Conservation (phyloP, 2,113 vertebrate genomes). For the Cyphomyrus plagiostoma region DNA sequence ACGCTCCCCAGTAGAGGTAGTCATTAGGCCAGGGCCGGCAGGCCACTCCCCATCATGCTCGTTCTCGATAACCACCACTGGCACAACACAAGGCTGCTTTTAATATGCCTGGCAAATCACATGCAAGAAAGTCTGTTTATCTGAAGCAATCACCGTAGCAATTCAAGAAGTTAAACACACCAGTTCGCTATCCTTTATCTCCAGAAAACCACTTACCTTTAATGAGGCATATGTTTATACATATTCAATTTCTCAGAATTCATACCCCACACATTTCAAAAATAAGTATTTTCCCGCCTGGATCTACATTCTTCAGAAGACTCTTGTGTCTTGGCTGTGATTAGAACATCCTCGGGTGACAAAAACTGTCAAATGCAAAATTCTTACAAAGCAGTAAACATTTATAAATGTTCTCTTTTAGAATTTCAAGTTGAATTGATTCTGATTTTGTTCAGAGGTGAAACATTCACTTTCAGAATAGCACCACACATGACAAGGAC, state of each 20-base stretch:
- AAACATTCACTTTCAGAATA: background rate
- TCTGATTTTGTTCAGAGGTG: background rate
- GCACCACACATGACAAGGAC: background rate
- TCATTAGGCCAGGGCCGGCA: conserved; percentile 47
- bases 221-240: background rate
- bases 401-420: background rate
- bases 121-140: conserved; percentile 16
- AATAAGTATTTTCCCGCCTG: background rate
- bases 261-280: background rate
- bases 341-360: background rate
- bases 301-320: background rate
- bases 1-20: conserved; percentile 49
- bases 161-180: background rate
- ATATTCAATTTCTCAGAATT: background rate
- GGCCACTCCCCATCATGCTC: conserved; percentile 54
- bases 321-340: background rate
- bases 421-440: background rate
- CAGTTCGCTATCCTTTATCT: background rate
- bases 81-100: conserved; percentile 43
- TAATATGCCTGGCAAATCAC: conserved; percentile 40
- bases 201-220: background rate
- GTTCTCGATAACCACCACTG: conserved; percentile 59
- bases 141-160: background rate
- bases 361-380: background rate
- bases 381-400: background rate